Conservation (phyloP, 2,888 invertebrate species). For the Drosophila nr. fundita region DNA sequence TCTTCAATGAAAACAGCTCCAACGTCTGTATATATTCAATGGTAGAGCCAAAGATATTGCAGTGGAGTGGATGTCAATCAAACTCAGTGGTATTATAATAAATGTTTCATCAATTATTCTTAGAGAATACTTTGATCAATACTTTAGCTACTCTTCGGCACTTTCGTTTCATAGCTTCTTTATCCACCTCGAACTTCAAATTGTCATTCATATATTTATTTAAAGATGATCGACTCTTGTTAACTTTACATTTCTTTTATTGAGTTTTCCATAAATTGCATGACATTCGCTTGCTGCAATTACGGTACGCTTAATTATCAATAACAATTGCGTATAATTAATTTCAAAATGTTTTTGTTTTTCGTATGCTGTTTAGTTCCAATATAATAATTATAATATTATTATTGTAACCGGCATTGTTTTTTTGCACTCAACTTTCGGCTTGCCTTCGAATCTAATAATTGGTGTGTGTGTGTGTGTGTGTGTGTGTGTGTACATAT, state of each 20-base stretch:
- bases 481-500: constrained; percentile 13
- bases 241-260: constrained; percentile 41
- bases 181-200: background rate
- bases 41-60: constrained; percentile 2
- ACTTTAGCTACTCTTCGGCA: no score
- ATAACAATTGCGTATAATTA: constrained; percentile 65
- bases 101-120: no score
- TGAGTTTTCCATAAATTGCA: constrained; percentile 73
- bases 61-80: background rate
- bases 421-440: constrained; percentile 57
- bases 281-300: constrained; percentile 48
- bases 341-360: constrained; percentile 36
- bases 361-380: constrained; percentile 33
- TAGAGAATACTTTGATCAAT: no score
- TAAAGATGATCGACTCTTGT: background rate
- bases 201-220: background rate
- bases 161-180: no score
- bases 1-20: background rate
- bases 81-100: no score
- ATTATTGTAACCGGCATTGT: constrained; percentile 36
- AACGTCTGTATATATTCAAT: constrained; percentile 7
- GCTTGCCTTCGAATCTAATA: constrained; percentile 51
- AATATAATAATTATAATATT: constrained; percentile 30
- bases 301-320: constrained; percentile 63
- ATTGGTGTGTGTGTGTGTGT: constrained; percentile 19